Evolutionary conservation across 2,888 invertebrate species (phyloP), one percentile per base, ranked within the genome.

Genomic region (Euplagia quadripunctaria): DNA sequence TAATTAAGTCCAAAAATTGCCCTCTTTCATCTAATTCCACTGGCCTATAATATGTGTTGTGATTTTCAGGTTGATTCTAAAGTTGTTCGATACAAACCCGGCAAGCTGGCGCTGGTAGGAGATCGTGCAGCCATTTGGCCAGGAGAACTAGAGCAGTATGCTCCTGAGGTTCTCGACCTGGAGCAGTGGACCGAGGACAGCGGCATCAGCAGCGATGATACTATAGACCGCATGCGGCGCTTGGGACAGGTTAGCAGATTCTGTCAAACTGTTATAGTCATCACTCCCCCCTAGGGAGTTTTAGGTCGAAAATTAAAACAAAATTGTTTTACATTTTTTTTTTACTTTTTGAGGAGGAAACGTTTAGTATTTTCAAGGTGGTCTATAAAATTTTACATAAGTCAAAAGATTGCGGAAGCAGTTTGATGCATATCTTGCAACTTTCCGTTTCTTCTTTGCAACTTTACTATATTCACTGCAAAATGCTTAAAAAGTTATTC

Each of bases 191-290:
- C 87, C 0, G 92, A 92, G 52, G 95, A 95, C 83, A 95, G 95
- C 71, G 95, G 94, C 71, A 94, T 95, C 11, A 94, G 94, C 76
- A 95, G 94, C 77, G 95, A 94, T 79, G 92, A 90, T 67, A 85
- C 89, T 3, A 71, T 41, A 64, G 78, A n/a, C 73, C 66, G 41
- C 14, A 46, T 68, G 64, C 67, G 65, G 0, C 58, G 61, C 5
- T 17, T 69, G 43, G 71, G 71, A n/a, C 68, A 68, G 64, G 52
- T 83, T 78, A n/a, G 51, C 0, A 4, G 0, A 52, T 42, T 11
- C 9, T n/a, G 4, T 52, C 6, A 52, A 52, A 52, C 17, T 52
- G 17, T 17, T 4, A n/a, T n/a, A n/a, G n/a, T n/a, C 1, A 31
- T 31, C 31, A 1, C 2, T 31, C 31, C 31, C 2, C 31, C 31